Conservation (phyloP, 2,797 vertebrate genomes). For the Myotis daubentonii region DNA sequence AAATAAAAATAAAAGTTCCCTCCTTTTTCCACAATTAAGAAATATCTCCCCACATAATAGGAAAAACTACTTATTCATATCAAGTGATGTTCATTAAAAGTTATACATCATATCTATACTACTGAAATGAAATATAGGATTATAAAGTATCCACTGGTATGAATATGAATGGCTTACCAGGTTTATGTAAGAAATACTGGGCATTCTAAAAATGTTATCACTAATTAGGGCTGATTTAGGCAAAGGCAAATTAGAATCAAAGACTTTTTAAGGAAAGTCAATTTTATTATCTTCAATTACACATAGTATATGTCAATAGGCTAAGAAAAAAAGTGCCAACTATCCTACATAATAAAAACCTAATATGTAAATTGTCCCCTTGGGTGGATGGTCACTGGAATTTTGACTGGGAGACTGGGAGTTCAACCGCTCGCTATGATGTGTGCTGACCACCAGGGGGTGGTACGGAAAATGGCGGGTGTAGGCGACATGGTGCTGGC, state of each 20-base stretch:
- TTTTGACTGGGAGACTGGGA: no score
- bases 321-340: not conserved
- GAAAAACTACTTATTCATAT: slow-evolving; percentile 11
- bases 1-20: no score
- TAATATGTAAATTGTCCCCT: no score
- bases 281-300: slow-evolving; percentile 36
- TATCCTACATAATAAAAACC: not conserved
- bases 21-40: slow-evolving; percentile 19
- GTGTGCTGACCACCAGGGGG: no score
- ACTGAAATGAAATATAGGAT: slow-evolving; percentile 1
- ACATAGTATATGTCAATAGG: not conserved
- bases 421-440: no score
- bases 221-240: slow-evolving; percentile 29
- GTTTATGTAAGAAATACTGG: slow-evolving; percentile 13
- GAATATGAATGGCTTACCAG: not conserved
- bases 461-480: no score
- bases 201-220: not conserved
- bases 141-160: not conserved
- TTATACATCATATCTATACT: not conserved
- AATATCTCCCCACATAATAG: not conserved
- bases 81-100: slow-evolving; percentile 3
- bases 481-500: no score
- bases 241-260: slow-evolving; percentile 12
- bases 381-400: no score
- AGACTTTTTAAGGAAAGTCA: slow-evolving; percentile 30